Conservation (phyloP, 2,888 invertebrate species). For the Orchesellides sinensis region DNA sequence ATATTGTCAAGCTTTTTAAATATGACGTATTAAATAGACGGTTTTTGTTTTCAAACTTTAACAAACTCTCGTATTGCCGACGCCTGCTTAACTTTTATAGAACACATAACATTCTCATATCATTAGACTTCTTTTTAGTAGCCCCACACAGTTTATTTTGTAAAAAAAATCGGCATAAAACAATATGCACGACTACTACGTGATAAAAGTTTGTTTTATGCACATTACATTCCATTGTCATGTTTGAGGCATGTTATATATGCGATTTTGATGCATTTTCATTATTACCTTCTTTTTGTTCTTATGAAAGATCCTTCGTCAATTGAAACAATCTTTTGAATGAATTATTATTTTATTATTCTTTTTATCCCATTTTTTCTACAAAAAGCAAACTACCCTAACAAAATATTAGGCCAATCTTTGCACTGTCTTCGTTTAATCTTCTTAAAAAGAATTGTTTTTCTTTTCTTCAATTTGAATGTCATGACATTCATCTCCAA, state of each 20-base stretch:
- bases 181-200: neutral
- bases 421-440: constrained; percentile 21
- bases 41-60: constrained; percentile 22
- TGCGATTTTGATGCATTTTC: constrained; percentile 11
- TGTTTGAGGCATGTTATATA: neutral
- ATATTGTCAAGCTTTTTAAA: no score
- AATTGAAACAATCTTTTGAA: constrained; percentile 8
- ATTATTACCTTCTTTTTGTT: constrained; percentile 8
- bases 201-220: neutral
- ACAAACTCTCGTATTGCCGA: constrained; percentile 20
- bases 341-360: constrained; percentile 22
- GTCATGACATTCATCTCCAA: constrained; percentile 36
- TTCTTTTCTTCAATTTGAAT: constrained; percentile 31
- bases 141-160: constrained; percentile 6
- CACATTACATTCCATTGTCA: constrained; percentile 42
- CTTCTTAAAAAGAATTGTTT: neutral
- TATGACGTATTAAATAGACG: no score
- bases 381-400: neutral
- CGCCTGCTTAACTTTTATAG: neutral
- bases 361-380: neutral
- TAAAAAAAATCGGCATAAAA: constrained; percentile 31
- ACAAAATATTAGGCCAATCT: constrained; percentile 20
- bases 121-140: constrained; percentile 13
- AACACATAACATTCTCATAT: neutral
- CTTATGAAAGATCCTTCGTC: constrained; percentile 17